phyloP scores from a whole-genome alignment of 2,113 vertebrate species.

The Eidolon helvum region DNA sequence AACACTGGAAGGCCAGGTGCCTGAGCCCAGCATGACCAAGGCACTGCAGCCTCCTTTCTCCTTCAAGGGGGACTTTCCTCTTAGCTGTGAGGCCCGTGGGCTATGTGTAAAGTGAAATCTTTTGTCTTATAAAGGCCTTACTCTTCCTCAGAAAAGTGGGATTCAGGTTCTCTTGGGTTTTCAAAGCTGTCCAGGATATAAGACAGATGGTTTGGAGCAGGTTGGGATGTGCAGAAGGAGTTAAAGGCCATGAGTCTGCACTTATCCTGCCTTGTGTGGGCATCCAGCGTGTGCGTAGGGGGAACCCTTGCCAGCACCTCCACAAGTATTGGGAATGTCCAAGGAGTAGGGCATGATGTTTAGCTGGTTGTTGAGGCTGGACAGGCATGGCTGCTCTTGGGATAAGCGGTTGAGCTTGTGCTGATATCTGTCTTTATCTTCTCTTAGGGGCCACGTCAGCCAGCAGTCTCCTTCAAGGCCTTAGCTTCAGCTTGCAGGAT shows the following conservation, averaged over 20 bases:
- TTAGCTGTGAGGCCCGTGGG: background rate
- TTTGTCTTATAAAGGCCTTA: background rate
- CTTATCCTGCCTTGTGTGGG: background rate
- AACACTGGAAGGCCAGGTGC: background rate
- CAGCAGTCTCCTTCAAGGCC: constrained; percentile 96
- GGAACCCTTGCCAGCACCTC: background rate
- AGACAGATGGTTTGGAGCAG: background rate
- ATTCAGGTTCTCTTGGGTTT: background rate
- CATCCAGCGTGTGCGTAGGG: rapidly evolving
- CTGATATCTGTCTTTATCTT: background rate
- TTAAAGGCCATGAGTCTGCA: background rate
- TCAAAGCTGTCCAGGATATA: background rate
- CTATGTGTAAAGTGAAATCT: background rate
- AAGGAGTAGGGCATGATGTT: background rate
- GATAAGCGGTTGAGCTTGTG: background rate
- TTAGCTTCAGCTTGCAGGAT: constrained; percentile 99
- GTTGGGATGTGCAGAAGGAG: background rate
- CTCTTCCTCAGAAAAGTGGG: background rate
- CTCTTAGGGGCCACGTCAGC: constrained; percentile 90
- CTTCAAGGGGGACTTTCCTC: background rate
- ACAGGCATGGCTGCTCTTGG: background rate
- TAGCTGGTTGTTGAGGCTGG: background rate
- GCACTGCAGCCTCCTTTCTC: background rate
- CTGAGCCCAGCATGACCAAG: background rate
- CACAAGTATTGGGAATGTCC: background rate